Conservation (phyloP, 2,797 vertebrate genomes). For the Emydoidea blandingii region DNA sequence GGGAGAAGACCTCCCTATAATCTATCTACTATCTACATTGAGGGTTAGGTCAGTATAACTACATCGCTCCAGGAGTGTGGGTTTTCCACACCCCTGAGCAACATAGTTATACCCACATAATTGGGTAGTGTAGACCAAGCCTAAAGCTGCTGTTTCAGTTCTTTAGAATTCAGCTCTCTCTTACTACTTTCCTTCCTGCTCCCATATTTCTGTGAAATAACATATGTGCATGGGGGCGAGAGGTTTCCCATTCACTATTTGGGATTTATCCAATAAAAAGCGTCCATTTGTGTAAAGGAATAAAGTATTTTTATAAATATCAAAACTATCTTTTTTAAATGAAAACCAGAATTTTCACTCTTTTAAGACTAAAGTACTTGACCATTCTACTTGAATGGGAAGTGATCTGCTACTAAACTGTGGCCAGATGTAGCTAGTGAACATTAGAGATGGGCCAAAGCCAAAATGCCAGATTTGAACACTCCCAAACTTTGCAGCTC, state of each 20-base stretch:
- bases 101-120: neutral
- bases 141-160: neutral
- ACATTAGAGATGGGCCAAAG: neutral
- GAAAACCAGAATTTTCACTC: neutral
- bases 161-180: neutral
- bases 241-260: neutral
- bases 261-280: neutral
- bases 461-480: neutral
- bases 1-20: neutral
- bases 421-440: neutral
- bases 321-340: neutral
- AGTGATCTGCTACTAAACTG: neutral
- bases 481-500: neutral
- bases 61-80: neutral
- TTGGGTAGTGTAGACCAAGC: neutral
- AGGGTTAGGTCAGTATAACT: neutral
- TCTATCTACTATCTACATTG: neutral
- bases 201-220: neutral
- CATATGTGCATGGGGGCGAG: rapidly evolving
- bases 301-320: neutral
- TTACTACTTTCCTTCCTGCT: neutral
- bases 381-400: rapidly evolving
- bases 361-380: neutral
- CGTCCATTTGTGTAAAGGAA: neutral
- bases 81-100: neutral